Evolutionary conservation across 1,140 invertebrate species (phyloP).

Genomic region (Musca domestica): DNA sequence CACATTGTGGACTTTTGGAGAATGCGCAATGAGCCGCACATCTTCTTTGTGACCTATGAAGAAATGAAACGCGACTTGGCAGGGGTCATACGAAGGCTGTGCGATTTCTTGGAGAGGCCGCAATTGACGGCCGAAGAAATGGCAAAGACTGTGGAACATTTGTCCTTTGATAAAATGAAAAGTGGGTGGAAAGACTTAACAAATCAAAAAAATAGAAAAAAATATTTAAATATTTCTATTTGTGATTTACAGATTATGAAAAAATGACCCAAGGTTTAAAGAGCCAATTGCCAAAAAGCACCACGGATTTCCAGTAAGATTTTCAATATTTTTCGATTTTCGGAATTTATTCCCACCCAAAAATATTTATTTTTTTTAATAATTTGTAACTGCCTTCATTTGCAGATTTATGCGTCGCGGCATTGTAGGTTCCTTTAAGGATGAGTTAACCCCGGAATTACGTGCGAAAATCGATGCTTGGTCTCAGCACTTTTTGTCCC

Average conservation of each 20-base stretch:
- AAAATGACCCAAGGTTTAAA: too few relatives aligned
- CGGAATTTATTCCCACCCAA: too few relatives aligned
- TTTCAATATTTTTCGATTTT: background rate
- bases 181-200: too few relatives aligned
- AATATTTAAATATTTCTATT: background rate
- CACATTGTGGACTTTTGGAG: constrained; percentile 60
- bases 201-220: constrained; percentile 34
- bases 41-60: constrained; percentile 63
- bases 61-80: constrained; percentile 65
- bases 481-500: constrained; percentile 1
- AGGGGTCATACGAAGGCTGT: constrained; percentile 57
- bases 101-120: constrained; percentile 59
- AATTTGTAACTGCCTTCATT: too few relatives aligned
- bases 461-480: constrained; percentile 66
- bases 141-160: constrained; percentile 56
- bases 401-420: constrained; percentile 72
- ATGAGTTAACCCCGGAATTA: constrained; percentile 69
- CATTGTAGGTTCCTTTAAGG: constrained; percentile 76
- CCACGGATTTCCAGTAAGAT: background rate
- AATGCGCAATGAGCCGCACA: constrained; percentile 54
- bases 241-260: background rate
- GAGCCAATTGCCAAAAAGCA: background rate
- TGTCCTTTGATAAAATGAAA: constrained; percentile 62
- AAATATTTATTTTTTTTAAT: background rate
- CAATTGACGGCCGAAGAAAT: constrained; percentile 56